Base-by-base conservation (phyloP, 2,888 invertebrate genomes). In the Hesperia comma region DNA sequence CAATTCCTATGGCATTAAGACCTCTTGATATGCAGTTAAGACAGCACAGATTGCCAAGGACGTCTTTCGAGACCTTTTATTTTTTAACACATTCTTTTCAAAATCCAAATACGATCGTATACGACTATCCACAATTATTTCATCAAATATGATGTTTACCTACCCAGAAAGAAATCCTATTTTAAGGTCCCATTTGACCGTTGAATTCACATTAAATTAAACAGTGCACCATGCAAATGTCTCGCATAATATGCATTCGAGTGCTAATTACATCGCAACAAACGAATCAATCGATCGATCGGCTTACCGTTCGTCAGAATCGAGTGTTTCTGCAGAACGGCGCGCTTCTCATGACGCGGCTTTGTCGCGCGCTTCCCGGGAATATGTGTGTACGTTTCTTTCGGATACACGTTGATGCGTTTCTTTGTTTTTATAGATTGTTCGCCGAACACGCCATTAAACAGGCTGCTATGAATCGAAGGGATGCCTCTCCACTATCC, bases 241-340 rank as follows among this genome's bases (percentile, higher is more conserved):
- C 21, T 37, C 17, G 15, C 40, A 26, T 33, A 54, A 15, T 14
- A 37, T 40, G 14, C 40, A 49, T 37, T 58, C 15, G 14, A 17
- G 40, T 51, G 53, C 41, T 40, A 43, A 26, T 54, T 55, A 46
- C 10, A 63, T 40, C 49, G 49, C 43, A 54, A 60, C 32, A 69
- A 70, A 64, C 63, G 61, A 71, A 75, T 57, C 74, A 71, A 78
- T 80, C 79, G 79, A 78, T 80, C 79, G 79, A 78, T 81, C 79
- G 72, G 70, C 77, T 81, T 79, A 78, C 82, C 71, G 77, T 78
- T 83, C 78, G 79, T 78, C 76, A 79, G 82, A 84, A 85, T 78
- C 78, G 75, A 71, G 75, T 75, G 72, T 71, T 76, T 76, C 76
- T 71, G 67, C 64, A 66, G 69, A 75, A 74, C 68, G 68, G 54